Percentiles rank a stretch among this genome's conserved stretches.
Evolutionary conservation across 2,113 vertebrate genomes (phyloP).

Genomic region (Myrmophylax atrothorax): DNA sequence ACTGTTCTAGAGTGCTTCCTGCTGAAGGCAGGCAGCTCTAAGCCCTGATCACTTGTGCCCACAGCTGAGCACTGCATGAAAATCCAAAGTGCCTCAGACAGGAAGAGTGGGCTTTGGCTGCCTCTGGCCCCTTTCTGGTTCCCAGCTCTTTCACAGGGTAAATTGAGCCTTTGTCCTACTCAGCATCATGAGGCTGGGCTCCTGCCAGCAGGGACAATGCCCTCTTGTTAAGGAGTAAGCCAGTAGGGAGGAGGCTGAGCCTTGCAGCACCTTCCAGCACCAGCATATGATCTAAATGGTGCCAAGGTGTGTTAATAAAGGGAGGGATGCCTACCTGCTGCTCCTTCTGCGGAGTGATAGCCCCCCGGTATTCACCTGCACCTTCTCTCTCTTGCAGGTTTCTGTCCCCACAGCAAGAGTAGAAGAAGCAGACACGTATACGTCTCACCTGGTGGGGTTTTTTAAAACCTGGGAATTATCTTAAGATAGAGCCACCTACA

Average conservation of each 20-base stretch:
- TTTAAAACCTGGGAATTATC: background rate
- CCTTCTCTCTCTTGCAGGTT: background rate
- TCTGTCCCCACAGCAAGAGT: background rate
- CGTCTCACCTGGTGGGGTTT: background rate
- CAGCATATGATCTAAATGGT: background rate
- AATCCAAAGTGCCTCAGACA: background rate
- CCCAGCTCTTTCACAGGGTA: background rate
- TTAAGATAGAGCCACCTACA: background rate
- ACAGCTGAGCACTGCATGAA: background rate
- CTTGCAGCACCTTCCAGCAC: background rate
- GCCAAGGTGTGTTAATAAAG: background rate
- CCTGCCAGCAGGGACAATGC: background rate
- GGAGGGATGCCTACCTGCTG: background rate
- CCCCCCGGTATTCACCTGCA: background rate
- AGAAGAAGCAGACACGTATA: background rate
- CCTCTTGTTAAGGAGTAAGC: slow-evolving; percentile 3
- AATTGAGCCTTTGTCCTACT: slow-evolving; percentile 42
- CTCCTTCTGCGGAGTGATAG: background rate
- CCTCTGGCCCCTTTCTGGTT: background rate
- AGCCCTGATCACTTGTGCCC: background rate
- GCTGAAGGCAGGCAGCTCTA: background rate
- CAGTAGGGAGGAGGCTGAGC: background rate
- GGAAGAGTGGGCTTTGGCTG: background rate
- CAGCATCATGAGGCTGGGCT: background rate
- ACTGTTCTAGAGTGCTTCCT: background rate